Conservation (phyloP, 2,113 vertebrate species). For the Megaceryle maxima region DNA sequence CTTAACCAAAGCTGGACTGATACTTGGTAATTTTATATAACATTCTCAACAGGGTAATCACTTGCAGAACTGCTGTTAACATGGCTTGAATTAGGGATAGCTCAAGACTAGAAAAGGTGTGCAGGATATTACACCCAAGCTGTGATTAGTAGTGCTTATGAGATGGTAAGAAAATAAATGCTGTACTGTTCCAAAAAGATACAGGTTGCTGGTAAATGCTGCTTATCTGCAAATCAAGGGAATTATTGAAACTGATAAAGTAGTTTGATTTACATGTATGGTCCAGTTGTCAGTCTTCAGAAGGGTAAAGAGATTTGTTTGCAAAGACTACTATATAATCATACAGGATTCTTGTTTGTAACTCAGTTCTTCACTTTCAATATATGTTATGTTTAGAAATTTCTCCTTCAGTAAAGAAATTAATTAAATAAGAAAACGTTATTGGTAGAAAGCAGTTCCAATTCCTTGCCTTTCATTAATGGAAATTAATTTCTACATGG, state of each 20-base stretch:
- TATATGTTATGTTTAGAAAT: not conserved
- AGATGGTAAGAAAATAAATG: not conserved
- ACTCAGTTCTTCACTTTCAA: not conserved
- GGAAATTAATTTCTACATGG: not conserved
- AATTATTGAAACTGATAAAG: not conserved
- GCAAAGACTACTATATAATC: rapidly evolving
- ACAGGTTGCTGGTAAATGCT: not conserved
- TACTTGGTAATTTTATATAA: not conserved
- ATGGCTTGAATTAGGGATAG: not conserved
- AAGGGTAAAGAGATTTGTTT: not conserved
- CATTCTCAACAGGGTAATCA: not conserved
- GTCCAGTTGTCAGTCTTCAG: not conserved
- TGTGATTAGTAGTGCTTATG: not conserved
- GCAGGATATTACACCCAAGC: not conserved
- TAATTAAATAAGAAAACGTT: not conserved
- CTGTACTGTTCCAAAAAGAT: not conserved
- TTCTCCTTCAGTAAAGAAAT: not conserved
- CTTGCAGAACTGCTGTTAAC: not conserved
- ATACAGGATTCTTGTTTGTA: not conserved
- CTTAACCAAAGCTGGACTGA: not conserved
- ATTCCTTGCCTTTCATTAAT: not conserved
- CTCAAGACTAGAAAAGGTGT: not conserved
- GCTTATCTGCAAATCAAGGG: not conserved
- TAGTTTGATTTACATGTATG: not conserved
- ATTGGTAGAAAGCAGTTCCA: not conserved